phyloP scores from a whole-genome alignment of 1,140 invertebrate genomes.

The Drosophila triauraria region DNA sequence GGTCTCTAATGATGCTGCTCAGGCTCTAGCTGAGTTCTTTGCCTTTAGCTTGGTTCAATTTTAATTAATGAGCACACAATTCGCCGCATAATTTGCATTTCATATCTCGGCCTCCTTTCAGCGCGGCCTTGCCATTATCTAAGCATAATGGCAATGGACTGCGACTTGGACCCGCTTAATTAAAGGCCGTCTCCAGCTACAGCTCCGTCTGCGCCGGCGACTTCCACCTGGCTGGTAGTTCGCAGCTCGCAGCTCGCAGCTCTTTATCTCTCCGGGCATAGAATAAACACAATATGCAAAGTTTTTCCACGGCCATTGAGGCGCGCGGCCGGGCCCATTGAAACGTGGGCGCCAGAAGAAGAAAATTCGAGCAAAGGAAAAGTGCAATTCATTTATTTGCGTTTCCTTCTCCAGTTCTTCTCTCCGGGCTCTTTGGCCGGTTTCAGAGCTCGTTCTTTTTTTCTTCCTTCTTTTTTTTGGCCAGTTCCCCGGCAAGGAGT shows the following conservation, averaged over 20 bases:
- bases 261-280: conserved; percentile 69
- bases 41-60: conserved; percentile 72
- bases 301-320: conserved; percentile 72
- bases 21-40: conserved; percentile 16
- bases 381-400: conserved; percentile 84
- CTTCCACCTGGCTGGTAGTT: conserved; percentile 24
- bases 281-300: conserved; percentile 80
- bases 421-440: conserved; percentile 37
- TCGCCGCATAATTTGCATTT: conserved; percentile 78
- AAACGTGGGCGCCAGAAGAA: conserved; percentile 58
- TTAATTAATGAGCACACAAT: conserved; percentile 83
- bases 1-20: conserved; percentile 55
- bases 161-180: conserved; percentile 76
- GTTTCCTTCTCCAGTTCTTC: conserved; percentile 71
- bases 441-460: conserved; percentile 8
- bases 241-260: conserved; percentile 10
- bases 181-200: conserved; percentile 47
- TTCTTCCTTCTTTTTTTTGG: conserved; percentile 46
- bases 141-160: conserved; percentile 68
- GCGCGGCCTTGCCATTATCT: conserved; percentile 70
- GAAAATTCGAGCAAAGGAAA: conserved; percentile 73
- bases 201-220: conserved; percentile 19
- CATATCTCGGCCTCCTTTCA: conserved; percentile 30
- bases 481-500: conserved; percentile 64
- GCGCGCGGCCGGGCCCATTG: conserved; percentile 69